Conservation (phyloP, 2,113 vertebrate genomes). For the Donacobius atricapilla region DNA sequence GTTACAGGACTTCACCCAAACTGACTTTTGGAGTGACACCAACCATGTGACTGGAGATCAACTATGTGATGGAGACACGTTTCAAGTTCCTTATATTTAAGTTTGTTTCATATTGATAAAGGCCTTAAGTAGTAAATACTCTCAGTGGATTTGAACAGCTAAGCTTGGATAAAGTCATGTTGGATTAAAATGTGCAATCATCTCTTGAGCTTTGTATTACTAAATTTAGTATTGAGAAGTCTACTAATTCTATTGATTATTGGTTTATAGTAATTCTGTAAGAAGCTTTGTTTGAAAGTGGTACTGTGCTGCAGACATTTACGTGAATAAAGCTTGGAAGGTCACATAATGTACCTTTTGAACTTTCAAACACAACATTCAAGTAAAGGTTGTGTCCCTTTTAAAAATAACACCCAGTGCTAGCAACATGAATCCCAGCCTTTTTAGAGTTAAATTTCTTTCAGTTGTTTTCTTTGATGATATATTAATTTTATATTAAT, state of each 20-base stretch:
- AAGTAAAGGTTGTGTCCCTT: background rate
- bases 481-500: background rate
- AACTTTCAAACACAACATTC: background rate
- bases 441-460: background rate
- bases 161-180: slow-evolving; percentile 62
- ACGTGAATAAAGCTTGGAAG: slow-evolving; percentile 11
- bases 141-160: slow-evolving; percentile 40
- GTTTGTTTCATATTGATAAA: slow-evolving; percentile 13
- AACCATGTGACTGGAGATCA: background rate
- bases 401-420: background rate
- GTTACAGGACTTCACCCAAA: background rate
- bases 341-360: background rate
- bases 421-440: background rate
- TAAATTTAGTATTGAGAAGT: slow-evolving; percentile 40
- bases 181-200: slow-evolving; percentile 52
- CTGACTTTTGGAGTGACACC: background rate
- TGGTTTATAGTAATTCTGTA: slow-evolving; percentile 56
- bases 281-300: slow-evolving; percentile 36
- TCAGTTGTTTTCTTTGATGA: background rate
- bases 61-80: background rate
- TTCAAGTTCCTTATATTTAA: background rate
- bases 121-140: slow-evolving; percentile 36
- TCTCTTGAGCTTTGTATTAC: slow-evolving; percentile 14
- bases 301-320: background rate
- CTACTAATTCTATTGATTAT: slow-evolving; percentile 29